These are phyloP conservation scores for Pogonocherus hispidulus DNA, from an alignment of 2,888 invertebrate species.

Conservation along the genomic window DNA sequence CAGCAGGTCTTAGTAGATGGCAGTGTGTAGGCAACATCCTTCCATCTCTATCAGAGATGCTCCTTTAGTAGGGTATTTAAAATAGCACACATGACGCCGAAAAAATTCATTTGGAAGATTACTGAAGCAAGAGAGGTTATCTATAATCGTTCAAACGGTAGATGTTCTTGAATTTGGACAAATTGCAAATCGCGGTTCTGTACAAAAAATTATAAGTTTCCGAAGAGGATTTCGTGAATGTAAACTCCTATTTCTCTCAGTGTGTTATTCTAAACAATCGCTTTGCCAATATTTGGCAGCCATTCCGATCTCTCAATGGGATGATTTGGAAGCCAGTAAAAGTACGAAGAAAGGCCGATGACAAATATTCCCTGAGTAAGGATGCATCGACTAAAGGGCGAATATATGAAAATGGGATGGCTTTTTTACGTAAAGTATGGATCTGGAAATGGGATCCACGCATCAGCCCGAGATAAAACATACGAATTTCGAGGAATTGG, in stretches of 20 bases:
- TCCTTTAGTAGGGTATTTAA: too few species aligned
- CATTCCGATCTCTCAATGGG: constrained; percentile 52
- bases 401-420: constrained; percentile 68
- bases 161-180: too few species aligned
- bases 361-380: constrained; percentile 53
- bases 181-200: too few species aligned
- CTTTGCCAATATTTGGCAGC: constrained; percentile 44
- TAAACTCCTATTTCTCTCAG: constrained; percentile 8
- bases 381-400: constrained; percentile 63
- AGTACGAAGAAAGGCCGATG: constrained; percentile 49
- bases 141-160: too few species aligned
- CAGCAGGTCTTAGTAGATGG: too few species aligned
- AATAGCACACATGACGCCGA: too few species aligned
- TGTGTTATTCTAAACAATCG: constrained; percentile 36
- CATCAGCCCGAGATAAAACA: constrained; percentile 64
- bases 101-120: too few species aligned
- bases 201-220: too few species aligned
- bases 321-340: constrained; percentile 46
- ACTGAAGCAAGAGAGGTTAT: too few species aligned
- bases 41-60: too few species aligned
- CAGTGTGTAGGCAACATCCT: too few species aligned
- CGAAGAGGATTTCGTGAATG: too few species aligned
- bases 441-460: constrained; percentile 64
- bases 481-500: constrained; percentile 66
- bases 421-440: constrained; percentile 65